Conservation (phyloP, 2,797 vertebrate species). For the Trichosurus vulpecula region DNA sequence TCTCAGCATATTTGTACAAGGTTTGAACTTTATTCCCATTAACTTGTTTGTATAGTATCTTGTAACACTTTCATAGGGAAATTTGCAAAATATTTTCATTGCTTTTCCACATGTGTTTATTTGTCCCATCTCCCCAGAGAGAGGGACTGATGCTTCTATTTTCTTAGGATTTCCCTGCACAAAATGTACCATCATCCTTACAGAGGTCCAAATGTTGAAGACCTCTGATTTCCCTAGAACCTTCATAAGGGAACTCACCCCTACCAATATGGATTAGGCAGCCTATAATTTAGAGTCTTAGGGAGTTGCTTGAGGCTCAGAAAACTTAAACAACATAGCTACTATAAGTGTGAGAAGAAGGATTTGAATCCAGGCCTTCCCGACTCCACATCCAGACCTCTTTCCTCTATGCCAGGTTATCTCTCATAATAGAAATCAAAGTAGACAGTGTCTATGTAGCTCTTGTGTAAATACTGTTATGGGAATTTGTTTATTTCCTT, state of each 20-base stretch:
- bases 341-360: background rate
- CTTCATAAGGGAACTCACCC: background rate
- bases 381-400: background rate
- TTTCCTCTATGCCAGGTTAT: background rate
- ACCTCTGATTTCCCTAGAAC: background rate
- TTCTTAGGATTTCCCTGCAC: background rate
- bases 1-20: background rate
- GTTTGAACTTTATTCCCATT: background rate
- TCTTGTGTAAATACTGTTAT: background rate
- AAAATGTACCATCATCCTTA: background rate
- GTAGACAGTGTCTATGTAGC: background rate
- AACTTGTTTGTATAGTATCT: slow-evolving; percentile 30
- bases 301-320: background rate
- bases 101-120: slow-evolving; percentile 15
- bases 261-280: background rate
- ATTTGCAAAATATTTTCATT: background rate
- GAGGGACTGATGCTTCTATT: background rate
- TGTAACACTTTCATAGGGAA: background rate
- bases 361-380: background rate
- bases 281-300: background rate
- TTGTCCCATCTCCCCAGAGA: background rate
- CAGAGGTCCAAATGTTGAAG: background rate
- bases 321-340: background rate
- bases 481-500: background rate
- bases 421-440: background rate